These are phyloP conservation scores for Chionoecetes opilio DNA, from an alignment of 1,140 invertebrate species.

Conservation along the genomic window DNA sequence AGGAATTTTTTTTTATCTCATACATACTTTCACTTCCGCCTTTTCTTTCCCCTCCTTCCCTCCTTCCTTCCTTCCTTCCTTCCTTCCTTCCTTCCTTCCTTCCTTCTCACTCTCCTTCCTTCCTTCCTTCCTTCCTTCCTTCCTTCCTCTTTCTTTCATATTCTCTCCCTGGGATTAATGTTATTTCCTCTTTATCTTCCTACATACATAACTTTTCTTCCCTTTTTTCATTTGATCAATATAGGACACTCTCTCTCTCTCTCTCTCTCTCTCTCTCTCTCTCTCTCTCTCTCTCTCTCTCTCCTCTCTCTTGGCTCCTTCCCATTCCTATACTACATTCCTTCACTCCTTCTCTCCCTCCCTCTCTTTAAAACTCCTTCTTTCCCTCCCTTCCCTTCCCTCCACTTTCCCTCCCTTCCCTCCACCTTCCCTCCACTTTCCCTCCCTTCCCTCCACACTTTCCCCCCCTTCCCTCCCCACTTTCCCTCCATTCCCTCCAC, in stretches of 20 bases:
- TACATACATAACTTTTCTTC: too few species aligned
- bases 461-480: too few species aligned
- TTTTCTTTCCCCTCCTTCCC: neutral
- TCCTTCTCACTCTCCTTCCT: neutral
- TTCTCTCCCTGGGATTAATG: too few species aligned
- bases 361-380: neutral
- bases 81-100: neutral
- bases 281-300: too few species aligned
- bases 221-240: too few species aligned
- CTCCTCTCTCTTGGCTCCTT: neutral
- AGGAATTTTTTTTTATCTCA: neutral
- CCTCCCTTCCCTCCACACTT: too few species aligned
- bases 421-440: too few species aligned
- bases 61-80: neutral
- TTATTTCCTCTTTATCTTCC: too few species aligned
- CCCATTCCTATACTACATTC: too few species aligned
- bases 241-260: too few species aligned
- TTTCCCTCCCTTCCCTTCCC: neutral
- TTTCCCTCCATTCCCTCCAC: too few species aligned
- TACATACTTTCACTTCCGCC: neutral
- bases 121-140: neutral
- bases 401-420: neutral
- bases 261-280: too few species aligned
- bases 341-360: neutral
- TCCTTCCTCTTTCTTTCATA: neutral